Evolutionary conservation across 2,113 vertebrate species (phyloP), one percentile per base, ranked within the genome.

Genomic region (Hypomesus transpacificus): DNA sequence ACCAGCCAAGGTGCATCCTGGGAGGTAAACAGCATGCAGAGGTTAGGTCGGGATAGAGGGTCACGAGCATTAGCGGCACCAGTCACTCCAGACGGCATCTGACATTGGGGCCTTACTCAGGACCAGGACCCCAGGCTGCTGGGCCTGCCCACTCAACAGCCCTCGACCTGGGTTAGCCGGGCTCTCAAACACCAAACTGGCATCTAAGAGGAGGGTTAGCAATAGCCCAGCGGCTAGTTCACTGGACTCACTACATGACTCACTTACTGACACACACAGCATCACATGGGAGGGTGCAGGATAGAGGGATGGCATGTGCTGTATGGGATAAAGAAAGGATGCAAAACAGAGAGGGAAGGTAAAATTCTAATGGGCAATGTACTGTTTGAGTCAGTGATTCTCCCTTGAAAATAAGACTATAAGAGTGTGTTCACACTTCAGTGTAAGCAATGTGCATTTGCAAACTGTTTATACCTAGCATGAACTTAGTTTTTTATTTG

Each of bases 351-450:
- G 21, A 26, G 21, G 24, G 26, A 9, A 31, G 2, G 14, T 51
- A 28, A 66, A 26, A 70, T 17, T 16, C 17, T 73, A 52, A 16
- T 3, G 14, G 21, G 26, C 80, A 79, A 81, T 84, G 85, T 85
- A 18, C 20, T 3, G 63, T 67, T 65, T 71, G 39, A 73, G 22
- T 76, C 66, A 51, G 74, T 66, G 64, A 78, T 83, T 86, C 78
- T 89, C 84, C 85, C 87, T 85, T 76, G 82, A 78, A 76, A 74
- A 68, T 68, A 77, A 83, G 70, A 84, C 78, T 74, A 58, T 54
- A 70, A 77, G 77, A 57, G 64, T 72, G 69, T 66, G 39, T 46
- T 46, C 39, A 4, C 21, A 28, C 59, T 5, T 59, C 21, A 59
- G 21, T 39, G 16, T 34, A 34, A 31, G 60, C 53, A 69, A n/a